Evolutionary conservation across 2,888 invertebrate genomes (phyloP).

Genomic region (Latheticus oryzae): DNA sequence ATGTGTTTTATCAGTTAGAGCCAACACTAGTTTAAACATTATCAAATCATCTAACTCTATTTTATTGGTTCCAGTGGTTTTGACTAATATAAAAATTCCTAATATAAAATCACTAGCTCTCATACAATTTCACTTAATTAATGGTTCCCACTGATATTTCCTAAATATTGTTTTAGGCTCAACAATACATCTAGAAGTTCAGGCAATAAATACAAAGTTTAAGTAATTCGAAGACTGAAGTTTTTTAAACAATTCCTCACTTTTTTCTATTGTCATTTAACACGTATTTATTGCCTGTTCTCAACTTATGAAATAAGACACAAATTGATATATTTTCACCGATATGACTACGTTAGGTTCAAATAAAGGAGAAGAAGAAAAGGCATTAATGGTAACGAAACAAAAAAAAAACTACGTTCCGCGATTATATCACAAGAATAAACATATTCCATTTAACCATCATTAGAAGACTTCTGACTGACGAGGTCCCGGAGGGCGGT

Average conservation of each 20-base stretch:
- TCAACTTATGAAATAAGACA: constrained; percentile 48
- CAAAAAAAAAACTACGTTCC: constrained; percentile 21
- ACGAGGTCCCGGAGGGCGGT: constrained; percentile 60
- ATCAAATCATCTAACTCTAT: constrained; percentile 36
- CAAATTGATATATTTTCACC: constrained; percentile 45
- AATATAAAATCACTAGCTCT: constrained; percentile 57
- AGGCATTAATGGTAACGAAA: constrained; percentile 33
- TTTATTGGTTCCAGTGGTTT: constrained; percentile 53
- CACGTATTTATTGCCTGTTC: too few relatives aligned
- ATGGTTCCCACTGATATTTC: constrained; percentile 51
- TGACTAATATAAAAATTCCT: constrained; percentile 58
- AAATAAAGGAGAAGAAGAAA: constrained; percentile 26
- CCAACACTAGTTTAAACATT: constrained; percentile 18
- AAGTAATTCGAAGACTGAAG: too few relatives aligned
- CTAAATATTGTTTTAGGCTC: constrained; percentile 39
- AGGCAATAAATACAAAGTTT: too few relatives aligned
- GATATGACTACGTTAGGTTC: constrained; percentile 35
- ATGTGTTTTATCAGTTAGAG: too few relatives aligned
- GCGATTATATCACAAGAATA: constrained; percentile 35
- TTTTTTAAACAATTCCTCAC: too few relatives aligned
- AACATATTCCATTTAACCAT: constrained; percentile 15
- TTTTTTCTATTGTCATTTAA: too few relatives aligned
- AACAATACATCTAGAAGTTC: constrained; percentile 26
- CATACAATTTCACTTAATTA: constrained; percentile 46
- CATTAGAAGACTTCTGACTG: constrained; percentile 53